These are phyloP conservation scores for Paracanthobrama guichenoti DNA, from an alignment of 2,113 vertebrate species.

Conservation along the genomic window DNA sequence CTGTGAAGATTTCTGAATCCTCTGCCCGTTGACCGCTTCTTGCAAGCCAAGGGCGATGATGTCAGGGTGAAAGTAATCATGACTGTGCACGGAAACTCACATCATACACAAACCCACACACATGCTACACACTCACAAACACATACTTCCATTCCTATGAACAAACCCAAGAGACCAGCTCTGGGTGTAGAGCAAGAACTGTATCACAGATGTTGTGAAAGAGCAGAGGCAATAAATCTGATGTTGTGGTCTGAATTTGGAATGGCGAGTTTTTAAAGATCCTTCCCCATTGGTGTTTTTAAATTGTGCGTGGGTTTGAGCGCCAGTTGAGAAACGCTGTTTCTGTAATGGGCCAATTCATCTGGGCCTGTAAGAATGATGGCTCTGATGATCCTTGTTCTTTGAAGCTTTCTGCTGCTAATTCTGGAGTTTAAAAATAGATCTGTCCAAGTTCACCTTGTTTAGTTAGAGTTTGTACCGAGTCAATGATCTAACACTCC, in stretches of 20 bases:
- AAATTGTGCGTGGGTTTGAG: slow-evolving; percentile 17
- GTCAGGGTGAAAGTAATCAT: slow-evolving; percentile 35
- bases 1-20: background rate
- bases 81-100: slow-evolving; percentile 47
- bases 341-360: slow-evolving; percentile 23
- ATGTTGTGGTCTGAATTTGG: slow-evolving; percentile 30
- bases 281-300: slow-evolving; percentile 17
- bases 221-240: slow-evolving; percentile 30
- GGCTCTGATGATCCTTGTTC: background rate
- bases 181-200: slow-evolving; percentile 22
- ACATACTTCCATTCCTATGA: slow-evolving; percentile 24
- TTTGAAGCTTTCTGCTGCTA: background rate
- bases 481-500: background rate
- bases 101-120: slow-evolving; percentile 40
- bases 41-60: slow-evolving; percentile 22
- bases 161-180: slow-evolving; percentile 37
- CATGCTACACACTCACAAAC: slow-evolving; percentile 32
- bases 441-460: background rate
- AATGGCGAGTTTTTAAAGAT: slow-evolving; percentile 20
- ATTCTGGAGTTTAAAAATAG: slow-evolving; percentile 26
- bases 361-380: background rate
- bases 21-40: background rate
- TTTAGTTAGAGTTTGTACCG: slow-evolving; percentile 8
- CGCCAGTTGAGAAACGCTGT: background rate
- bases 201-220: slow-evolving; percentile 32